Evolutionary conservation across 2,113 vertebrate genomes (phyloP).

Genomic region (Dipodomys stephensi): DNA sequence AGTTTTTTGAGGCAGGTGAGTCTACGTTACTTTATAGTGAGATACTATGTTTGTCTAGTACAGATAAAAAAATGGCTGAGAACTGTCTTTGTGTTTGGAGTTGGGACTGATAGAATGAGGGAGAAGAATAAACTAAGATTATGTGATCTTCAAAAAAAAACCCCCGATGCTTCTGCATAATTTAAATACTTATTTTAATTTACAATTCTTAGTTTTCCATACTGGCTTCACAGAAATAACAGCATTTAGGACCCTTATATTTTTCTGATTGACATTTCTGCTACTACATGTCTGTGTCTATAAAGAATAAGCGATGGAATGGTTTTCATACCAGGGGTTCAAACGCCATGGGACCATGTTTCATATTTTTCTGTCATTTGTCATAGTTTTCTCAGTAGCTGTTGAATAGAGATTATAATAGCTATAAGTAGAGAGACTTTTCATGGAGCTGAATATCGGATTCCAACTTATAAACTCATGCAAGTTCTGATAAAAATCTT

Average conservation of each 20-base stretch:
- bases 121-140: conserved; percentile 18
- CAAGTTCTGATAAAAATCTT: conserved; percentile 21
- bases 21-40: neutral
- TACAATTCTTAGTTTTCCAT: conserved; percentile 20
- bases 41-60: neutral
- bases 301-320: neutral
- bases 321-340: conserved; percentile 3
- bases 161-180: neutral
- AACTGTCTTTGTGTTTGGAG: neutral
- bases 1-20: neutral
- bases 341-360: neutral
- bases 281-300: neutral
- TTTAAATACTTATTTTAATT: conserved; percentile 24
- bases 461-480: neutral
- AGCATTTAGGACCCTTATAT: neutral
- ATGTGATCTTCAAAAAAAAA: neutral
- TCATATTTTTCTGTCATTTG: conserved; percentile 2
- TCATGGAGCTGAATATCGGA: conserved; percentile 1
- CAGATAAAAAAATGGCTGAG: neutral
- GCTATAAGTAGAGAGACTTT: neutral
- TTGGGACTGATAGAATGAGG: neutral
- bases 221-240: neutral
- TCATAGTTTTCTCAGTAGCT: neutral
- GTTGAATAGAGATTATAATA: conserved; percentile 24
- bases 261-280: neutral